Evolutionary conservation across 2,888 invertebrate species (phyloP).

Genomic region (Psylliodes chrysocephalus): DNA sequence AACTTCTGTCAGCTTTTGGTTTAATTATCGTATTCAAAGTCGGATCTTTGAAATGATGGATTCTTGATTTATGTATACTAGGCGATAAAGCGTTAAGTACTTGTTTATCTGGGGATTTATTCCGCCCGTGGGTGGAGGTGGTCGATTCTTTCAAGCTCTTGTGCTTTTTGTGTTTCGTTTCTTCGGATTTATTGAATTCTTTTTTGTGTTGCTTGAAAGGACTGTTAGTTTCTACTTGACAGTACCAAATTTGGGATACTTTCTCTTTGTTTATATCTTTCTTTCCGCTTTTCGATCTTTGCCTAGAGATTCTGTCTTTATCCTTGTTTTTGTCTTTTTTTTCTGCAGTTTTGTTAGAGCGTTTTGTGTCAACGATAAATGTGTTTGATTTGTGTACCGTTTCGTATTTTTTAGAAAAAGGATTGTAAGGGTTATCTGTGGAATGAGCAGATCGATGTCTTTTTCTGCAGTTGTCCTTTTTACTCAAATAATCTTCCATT

Average conservation of each 20-base stretch:
- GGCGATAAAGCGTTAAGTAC: neutral
- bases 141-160: neutral
- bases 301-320: constrained; percentile 11
- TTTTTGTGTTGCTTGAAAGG: constrained; percentile 26
- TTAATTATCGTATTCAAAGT: neutral
- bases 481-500: neutral
- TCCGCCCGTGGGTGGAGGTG: neutral
- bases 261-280: constrained; percentile 1
- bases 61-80: neutral
- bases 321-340: constrained; percentile 13
- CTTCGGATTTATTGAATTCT: neutral
- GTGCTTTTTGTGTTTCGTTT: neutral
- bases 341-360: neutral
- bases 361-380: constrained; percentile 25
- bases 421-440: neutral
- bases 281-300: constrained; percentile 20
- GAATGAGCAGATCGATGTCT: constrained; percentile 10
- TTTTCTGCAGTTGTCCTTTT: neutral
- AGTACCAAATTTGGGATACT: constrained; percentile 32
- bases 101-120: neutral
- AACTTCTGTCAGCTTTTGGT: neutral
- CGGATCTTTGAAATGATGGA: neutral
- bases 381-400: constrained; percentile 36
- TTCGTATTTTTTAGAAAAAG: neutral
- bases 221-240: constrained; percentile 35